These are phyloP conservation scores for Drosophila pectinifera DNA, from an alignment of 1,140 invertebrate genomes.

Conservation along the genomic window DNA sequence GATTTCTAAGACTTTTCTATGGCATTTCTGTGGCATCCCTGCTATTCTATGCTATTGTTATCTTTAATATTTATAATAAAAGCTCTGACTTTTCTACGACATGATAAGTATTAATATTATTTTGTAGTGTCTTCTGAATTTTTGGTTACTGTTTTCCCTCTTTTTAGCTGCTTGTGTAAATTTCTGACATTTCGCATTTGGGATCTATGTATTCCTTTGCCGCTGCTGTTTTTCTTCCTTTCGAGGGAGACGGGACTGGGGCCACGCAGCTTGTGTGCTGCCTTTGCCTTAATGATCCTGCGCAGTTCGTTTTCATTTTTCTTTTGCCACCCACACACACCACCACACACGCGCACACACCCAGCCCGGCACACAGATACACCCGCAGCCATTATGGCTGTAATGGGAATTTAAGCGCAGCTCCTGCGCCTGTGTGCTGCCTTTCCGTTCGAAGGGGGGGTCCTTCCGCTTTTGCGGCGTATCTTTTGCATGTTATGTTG, in stretches of 20 bases:
- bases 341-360: constrained; percentile 22
- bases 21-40: too few species aligned
- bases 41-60: too few species aligned
- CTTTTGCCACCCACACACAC: constrained; percentile 51
- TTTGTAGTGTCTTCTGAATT: not conserved
- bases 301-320: constrained; percentile 79
- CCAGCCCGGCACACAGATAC: constrained; percentile 44
- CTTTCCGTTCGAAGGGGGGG: constrained; percentile 40
- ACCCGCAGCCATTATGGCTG: constrained; percentile 77
- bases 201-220: constrained; percentile 26
- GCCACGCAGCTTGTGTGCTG: constrained; percentile 40
- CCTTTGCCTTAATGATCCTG: constrained; percentile 75
- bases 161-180: constrained; percentile 56
- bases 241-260: constrained; percentile 18
- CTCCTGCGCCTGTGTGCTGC: constrained; percentile 66
- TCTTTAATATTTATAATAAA: too few species aligned
- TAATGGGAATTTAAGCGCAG: constrained; percentile 82
- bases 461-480: constrained; percentile 78
- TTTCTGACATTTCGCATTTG: constrained; percentile 72
- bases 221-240: constrained; percentile 7
- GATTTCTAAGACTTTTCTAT: too few species aligned
- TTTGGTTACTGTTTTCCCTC: constrained; percentile 36
- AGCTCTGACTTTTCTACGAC: too few species aligned
- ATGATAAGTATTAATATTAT: not conserved
- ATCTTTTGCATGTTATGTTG: constrained; percentile 81